Percentiles rank a stretch among this genome's conserved stretches.
Conservation (phyloP, 2,888 invertebrate genomes). For the Tineola bisselliella region DNA sequence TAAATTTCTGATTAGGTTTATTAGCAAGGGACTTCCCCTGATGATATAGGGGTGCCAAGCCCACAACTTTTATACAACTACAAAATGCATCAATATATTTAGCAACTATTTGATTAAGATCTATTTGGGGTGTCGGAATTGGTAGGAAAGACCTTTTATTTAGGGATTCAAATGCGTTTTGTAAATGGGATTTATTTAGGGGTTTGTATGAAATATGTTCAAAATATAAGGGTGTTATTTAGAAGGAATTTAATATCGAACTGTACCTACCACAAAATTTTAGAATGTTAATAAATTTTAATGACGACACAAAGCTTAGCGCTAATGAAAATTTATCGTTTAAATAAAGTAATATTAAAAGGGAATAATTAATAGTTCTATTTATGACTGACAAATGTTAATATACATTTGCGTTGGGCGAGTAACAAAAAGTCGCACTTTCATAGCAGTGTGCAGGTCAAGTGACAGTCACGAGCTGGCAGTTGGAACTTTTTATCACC, state of each 20-base stretch:
- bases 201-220: slow-evolving; percentile 29
- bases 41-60: slow-evolving; percentile 36
- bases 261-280: slow-evolving; percentile 12
- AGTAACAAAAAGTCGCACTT: too few relatives aligned
- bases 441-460: too few relatives aligned
- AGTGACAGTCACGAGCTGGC: too few relatives aligned
- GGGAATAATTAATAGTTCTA: too few relatives aligned
- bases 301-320: neutral
- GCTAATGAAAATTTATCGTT: slow-evolving; percentile 8
- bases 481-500: too few relatives aligned
- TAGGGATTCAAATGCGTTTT: slow-evolving; percentile 27
- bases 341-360: neutral
- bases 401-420: too few relatives aligned
- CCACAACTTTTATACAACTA: slow-evolving; percentile 19
- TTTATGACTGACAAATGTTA: too few relatives aligned
- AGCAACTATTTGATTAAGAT: slow-evolving; percentile 59
- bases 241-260: slow-evolving; percentile 13
- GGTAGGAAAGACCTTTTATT: slow-evolving; percentile 27
- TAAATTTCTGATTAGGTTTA: slow-evolving; percentile 58
- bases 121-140: slow-evolving; percentile 22
- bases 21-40: slow-evolving; percentile 29
- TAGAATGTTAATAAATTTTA: slow-evolving; percentile 10
- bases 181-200: slow-evolving; percentile 44
- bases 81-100: slow-evolving; percentile 29
- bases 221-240: neutral